Evolutionary conservation across 2,797 vertebrate species (phyloP), one percentile per base, ranked within the genome.

Genomic region (Picus viridis): DNA sequence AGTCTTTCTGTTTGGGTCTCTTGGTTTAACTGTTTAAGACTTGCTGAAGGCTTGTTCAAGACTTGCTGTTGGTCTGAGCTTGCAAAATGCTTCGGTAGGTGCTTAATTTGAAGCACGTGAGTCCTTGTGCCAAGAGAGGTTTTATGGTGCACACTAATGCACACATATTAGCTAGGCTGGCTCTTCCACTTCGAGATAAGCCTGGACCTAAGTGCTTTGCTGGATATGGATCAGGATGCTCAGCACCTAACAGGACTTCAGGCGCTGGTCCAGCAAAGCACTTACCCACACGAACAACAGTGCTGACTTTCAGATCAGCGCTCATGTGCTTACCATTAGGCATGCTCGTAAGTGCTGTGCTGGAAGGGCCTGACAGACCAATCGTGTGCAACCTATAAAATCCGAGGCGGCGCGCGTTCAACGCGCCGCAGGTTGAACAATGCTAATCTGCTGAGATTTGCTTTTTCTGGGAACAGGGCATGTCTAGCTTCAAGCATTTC

Each of bases 191-290:
- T 91, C 92, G 82, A 95, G 95, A 94, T 96, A 96, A 96, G 92
- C 90, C 19, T 36, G 80, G 82, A 85, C 0, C 0, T 96, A 94
- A 95, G 95, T 95, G 95, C 89, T 95, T 94, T 96, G 85, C 95
- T 96, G 96, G 94, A 95, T 89, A 89, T 92, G 74, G 93, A 92
- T 95, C 96, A 95, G 94, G 92, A 93, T 95, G 94, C 85, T 95
- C 90, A 95, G 93, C 94, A 96, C 95, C 93, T 96, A 94, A 87
- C 93, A 89, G 80, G 93, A 58, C 87, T 90, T 90, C 7, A 94
- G 94, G 95, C 93, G 39, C 32, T 2, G 89, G 51, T 96, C 93
- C 94, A 96, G 85, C 73, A 95, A 93, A 96, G 94, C 93, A 96
- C 94, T 96, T 96, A 96, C 2, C 85, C 94, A 84, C 70, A 68